These are phyloP conservation scores for Indicator maculatus DNA, from an alignment of 2,113 vertebrate genomes.

Conservation along the genomic window DNA sequence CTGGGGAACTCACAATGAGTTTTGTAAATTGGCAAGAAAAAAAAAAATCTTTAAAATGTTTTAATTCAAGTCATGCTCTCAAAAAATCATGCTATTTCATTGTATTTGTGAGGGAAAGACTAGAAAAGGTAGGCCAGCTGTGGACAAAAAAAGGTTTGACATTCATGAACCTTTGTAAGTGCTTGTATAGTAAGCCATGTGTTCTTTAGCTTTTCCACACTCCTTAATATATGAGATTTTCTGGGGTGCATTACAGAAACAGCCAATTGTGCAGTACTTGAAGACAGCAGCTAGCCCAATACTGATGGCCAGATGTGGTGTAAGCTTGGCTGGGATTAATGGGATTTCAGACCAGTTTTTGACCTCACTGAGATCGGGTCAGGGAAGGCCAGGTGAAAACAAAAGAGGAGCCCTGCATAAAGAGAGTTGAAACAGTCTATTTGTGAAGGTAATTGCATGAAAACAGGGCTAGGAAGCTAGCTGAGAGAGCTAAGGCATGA, in stretches of 20 bases:
- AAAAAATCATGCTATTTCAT: neutral
- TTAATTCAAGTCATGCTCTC: neutral
- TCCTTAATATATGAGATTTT: neutral
- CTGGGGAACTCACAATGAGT: neutral
- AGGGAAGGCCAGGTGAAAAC: constrained; percentile 45
- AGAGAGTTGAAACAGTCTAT: constrained; percentile 31
- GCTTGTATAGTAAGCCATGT: neutral
- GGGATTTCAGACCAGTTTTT: constrained; percentile 32
- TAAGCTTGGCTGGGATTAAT: constrained; percentile 33
- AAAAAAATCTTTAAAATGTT: neutral
- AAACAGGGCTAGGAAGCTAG: constrained; percentile 30
- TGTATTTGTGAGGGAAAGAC: neutral
- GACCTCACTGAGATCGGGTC: constrained; percentile 31
- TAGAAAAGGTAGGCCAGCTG: neutral
- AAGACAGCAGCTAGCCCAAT: neutral
- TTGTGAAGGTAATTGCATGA: constrained; percentile 56
- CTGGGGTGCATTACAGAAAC: constrained; percentile 1
- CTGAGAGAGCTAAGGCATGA: neutral
- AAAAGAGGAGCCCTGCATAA: constrained; percentile 34
- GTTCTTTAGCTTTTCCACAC: constrained; percentile 2
- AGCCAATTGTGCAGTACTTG: neutral
- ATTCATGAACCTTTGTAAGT: neutral
- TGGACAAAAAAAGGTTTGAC: neutral
- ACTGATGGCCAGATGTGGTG: constrained; percentile 19
- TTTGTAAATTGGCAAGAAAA: neutral